Conservation (phyloP, 2,888 invertebrate species). For the Mesochorus sp. region DNA sequence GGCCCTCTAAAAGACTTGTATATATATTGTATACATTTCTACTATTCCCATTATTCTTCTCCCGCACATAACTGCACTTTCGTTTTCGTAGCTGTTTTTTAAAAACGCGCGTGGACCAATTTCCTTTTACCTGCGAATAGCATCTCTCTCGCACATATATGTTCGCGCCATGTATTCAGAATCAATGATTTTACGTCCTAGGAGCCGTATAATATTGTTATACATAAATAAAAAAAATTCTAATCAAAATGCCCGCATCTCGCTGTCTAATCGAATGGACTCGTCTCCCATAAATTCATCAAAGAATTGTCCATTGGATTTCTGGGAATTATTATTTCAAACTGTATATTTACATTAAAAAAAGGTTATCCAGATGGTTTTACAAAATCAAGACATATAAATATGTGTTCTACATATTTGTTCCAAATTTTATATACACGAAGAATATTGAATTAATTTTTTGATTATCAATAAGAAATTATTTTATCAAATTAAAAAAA, state of each 20-base stretch:
- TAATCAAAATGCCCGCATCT: conserved; percentile 2
- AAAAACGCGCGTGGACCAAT: conserved; percentile 59
- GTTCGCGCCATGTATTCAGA: conserved; percentile 25
- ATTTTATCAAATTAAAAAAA: no score
- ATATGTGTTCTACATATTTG: no score
- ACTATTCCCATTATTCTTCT: conserved; percentile 28
- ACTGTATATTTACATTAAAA: no score
- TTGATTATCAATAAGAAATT: no score
- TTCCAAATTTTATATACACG: no score
- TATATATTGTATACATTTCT: conserved; percentile 3
- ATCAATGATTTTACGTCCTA: conserved; percentile 3
- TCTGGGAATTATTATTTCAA: no score
- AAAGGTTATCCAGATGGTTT: no score
- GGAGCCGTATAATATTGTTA: neutral
- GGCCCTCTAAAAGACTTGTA: neutral
- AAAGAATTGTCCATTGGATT: no score
- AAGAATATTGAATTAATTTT: no score
- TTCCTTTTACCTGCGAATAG: conserved; percentile 47
- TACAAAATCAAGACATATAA: no score
- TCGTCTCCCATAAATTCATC: no score
- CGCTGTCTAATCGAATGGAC: no score
- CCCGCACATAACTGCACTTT: neutral
- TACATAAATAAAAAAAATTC: conserved; percentile 17
- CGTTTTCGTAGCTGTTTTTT: conserved; percentile 1
- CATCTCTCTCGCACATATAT: neutral